Conservation (phyloP, 2,888 invertebrate species). For the Andrena fulva region DNA sequence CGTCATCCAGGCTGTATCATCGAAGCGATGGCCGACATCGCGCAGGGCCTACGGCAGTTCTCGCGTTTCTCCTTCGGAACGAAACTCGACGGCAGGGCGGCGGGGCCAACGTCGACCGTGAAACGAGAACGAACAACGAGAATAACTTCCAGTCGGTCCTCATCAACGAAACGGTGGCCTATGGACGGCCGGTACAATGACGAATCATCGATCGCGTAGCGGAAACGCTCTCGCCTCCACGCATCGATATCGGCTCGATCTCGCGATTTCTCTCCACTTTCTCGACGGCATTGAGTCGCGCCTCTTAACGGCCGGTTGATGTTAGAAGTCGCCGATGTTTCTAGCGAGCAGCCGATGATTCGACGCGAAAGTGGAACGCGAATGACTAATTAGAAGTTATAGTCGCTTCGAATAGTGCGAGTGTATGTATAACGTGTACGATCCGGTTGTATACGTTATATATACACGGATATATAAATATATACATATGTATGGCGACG, state of each 20-base stretch:
- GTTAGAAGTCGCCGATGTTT: not conserved
- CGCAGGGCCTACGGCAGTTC: constrained; percentile 52
- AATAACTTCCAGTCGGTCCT: constrained; percentile 57
- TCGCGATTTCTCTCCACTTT: constrained; percentile 6
- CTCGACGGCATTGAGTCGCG: not conserved
- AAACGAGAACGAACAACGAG: constrained; percentile 43
- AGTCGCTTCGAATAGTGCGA: constrained; percentile 67
- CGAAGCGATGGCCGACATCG: constrained; percentile 32
- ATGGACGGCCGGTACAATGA: constrained; percentile 61
- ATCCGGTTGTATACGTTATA: constrained; percentile 11
- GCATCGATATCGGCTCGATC: constrained; percentile 20
- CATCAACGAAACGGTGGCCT: constrained; percentile 72
- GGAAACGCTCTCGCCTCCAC: constrained; percentile 23
- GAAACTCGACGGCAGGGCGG: not conserved
- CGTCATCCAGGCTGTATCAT: constrained; percentile 24
- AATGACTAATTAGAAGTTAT: constrained; percentile 65
- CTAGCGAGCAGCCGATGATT: constrained; percentile 17
- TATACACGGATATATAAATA: constrained; percentile 31
- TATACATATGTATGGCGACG: constrained; percentile 15
- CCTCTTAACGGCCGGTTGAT: not conserved
- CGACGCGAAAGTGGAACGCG: constrained; percentile 33
- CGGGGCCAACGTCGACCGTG: not conserved
- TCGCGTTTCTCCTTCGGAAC: constrained; percentile 17
- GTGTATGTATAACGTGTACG: constrained; percentile 4
- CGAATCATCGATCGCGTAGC: constrained; percentile 54